phyloP scores from a whole-genome alignment of 2,888 invertebrate genomes.

The Drosophila subquinaria region DNA sequence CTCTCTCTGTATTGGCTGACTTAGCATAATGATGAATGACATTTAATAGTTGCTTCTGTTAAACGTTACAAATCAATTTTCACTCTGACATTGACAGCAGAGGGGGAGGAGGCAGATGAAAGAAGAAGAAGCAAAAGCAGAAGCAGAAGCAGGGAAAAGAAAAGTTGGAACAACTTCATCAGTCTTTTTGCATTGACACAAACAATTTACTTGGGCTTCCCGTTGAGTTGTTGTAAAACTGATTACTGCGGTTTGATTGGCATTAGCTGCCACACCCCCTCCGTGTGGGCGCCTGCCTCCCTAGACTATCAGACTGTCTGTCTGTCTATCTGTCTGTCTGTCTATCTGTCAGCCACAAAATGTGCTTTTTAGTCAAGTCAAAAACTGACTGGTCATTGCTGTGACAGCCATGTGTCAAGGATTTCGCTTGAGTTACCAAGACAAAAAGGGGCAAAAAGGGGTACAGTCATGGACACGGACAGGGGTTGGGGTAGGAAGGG shows the following conservation, averaged over 20 bases:
- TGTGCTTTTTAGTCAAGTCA: constrained; percentile 28
- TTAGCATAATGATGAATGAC: constrained; percentile 81
- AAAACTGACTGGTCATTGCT: constrained; percentile 71
- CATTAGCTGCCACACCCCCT: constrained; percentile 61
- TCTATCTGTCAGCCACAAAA: constrained; percentile 23
- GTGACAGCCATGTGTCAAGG: constrained; percentile 74
- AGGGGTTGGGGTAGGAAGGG: background rate
- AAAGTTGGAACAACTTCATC: constrained; percentile 52
- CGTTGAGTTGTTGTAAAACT: constrained; percentile 58
- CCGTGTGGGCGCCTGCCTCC: background rate
- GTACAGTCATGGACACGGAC: too few species aligned
- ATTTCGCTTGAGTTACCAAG: background rate
- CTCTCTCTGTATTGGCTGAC: constrained; percentile 42
- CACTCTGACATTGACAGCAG: constrained; percentile 62
- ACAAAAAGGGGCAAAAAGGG: background rate
- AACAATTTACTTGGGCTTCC: constrained; percentile 68
- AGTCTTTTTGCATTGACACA: constrained; percentile 71
- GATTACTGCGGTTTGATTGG: constrained; percentile 75
- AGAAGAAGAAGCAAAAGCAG: background rate
- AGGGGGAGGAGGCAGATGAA: background rate
- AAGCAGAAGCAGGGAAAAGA: background rate
- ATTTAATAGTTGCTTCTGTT: constrained; percentile 72
- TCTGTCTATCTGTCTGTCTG: constrained; percentile 22
- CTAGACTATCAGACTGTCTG: constrained; percentile 3
- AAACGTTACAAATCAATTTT: constrained; percentile 83